These are phyloP conservation scores for Loxodonta africana DNA, from an alignment of 2,113 vertebrate genomes.

Conservation along the genomic window DNA sequence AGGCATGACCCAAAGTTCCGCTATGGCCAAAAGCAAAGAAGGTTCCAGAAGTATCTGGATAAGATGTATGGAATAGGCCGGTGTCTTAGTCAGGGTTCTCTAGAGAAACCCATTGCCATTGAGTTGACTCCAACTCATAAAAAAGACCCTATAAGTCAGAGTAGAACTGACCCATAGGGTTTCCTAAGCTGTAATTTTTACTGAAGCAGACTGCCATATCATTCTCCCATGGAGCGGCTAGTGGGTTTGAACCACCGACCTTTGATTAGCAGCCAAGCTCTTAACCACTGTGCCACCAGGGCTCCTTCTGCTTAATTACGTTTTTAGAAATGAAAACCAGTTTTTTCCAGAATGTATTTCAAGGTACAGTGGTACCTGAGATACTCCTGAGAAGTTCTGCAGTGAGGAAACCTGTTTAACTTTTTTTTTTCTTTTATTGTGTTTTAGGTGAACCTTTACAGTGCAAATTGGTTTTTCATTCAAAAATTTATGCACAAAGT, in stretches of 20 bases:
- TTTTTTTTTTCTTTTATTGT: background rate
- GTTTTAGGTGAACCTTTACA: no score
- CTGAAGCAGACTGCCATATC: background rate
- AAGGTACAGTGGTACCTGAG: background rate
- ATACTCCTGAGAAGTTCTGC: background rate
- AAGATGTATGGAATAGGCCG: background rate
- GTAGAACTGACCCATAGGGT: background rate
- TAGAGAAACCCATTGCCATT: background rate
- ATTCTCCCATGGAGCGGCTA: background rate
- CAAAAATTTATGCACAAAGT: no score
- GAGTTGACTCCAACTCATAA: background rate
- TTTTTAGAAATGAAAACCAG: conserved; percentile 15
- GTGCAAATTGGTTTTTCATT: no score
- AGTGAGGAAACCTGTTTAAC: background rate
- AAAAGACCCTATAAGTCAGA: no score
- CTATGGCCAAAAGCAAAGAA: background rate
- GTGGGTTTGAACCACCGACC: background rate
- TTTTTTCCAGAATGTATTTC: background rate
- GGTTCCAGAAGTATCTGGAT: no score
- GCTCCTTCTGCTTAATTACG: background rate
- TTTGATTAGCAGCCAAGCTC: background rate
- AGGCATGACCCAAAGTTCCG: background rate
- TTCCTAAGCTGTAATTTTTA: background rate
- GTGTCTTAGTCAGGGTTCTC: background rate
- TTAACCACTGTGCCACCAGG: background rate